phyloP scores from a whole-genome alignment of 2,113 vertebrate species.

The Tinamus guttatus region DNA sequence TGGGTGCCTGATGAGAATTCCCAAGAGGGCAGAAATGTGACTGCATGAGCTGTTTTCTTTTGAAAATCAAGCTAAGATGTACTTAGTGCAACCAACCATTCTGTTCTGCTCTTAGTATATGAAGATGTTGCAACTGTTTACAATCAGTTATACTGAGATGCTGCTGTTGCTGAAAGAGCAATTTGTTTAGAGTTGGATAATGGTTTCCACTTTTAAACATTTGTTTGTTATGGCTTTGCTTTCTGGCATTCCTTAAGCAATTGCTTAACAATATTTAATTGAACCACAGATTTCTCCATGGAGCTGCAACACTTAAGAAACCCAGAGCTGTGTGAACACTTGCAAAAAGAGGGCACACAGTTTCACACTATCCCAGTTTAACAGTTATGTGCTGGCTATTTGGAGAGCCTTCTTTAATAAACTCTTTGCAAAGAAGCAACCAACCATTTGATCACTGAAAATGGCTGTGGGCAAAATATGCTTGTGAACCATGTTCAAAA shows the following conservation, averaged over 20 bases:
- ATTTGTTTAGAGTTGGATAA: not conserved
- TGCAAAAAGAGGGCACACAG: not conserved
- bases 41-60: not conserved
- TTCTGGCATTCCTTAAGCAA: not conserved
- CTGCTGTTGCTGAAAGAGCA: not conserved
- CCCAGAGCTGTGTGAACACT: not conserved
- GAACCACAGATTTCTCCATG: not conserved
- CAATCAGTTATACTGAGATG: not conserved
- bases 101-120: not conserved
- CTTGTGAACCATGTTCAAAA: not conserved
- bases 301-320: not conserved
- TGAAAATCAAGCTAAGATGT: not conserved
- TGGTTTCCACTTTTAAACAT: not conserved
- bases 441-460: not conserved
- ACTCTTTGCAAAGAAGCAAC: constrained; percentile 14
- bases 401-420: not conserved
- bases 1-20: not conserved
- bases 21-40: too few relatives aligned
- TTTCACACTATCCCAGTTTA: not conserved
- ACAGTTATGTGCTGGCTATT: not conserved
- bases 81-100: not conserved
- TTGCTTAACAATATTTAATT: not conserved
- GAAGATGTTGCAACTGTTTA: not conserved
- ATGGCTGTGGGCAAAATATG: not conserved
- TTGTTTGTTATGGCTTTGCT: not conserved